Evolutionary conservation across 1,140 invertebrate genomes (phyloP), one percentile per base, ranked within the genome.

Genomic region (Piezodorus guildinii): DNA sequence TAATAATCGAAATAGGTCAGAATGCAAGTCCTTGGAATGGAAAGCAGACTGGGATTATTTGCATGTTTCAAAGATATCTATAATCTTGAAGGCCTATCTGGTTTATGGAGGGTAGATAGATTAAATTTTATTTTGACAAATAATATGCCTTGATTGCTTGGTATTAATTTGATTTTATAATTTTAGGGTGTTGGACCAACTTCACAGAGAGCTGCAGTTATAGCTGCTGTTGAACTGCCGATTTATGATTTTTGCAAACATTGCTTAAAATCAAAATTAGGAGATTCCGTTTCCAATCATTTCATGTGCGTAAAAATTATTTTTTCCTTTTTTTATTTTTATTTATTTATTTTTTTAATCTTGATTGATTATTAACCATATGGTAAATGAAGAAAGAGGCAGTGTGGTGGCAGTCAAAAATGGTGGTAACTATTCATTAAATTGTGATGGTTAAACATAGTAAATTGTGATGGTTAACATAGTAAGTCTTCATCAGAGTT

Each of bases 211-310:
- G 92, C 93, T 58, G 91, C 90, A 15, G 81, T 94, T 49, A 93
- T 95, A 71, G 91, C 90, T 30, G 92, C 90, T 43, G 93, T 96
- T 17, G 93, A 96, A 77, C 79, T 97, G 67, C 93, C 93, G 63
- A 90, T 90, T 46, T 97, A 96, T 78, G 93, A 97, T 77, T 86
- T 87, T 69, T 87, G 84, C 74, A 97, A 96, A 78, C 82, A 84
- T 70, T 81, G 85, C 69, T 78, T 96, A 61, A 81, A 85, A 70
- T 77, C 76, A 19, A 65, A 81, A 25, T 77, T 94, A 69, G 88
- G 87, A 8, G 89, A 96, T 78, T 84, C 82, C 69, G 79, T 90
- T 56, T 76, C 80, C 34, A 94, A 93, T 81, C 92, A 96, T 81
- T 88, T 95, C 73, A 76, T 87, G 84, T 91, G 81, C 84, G 86